phyloP scores from a whole-genome alignment of 1,140 invertebrate genomes.

The Heliconius melpomene region DNA sequence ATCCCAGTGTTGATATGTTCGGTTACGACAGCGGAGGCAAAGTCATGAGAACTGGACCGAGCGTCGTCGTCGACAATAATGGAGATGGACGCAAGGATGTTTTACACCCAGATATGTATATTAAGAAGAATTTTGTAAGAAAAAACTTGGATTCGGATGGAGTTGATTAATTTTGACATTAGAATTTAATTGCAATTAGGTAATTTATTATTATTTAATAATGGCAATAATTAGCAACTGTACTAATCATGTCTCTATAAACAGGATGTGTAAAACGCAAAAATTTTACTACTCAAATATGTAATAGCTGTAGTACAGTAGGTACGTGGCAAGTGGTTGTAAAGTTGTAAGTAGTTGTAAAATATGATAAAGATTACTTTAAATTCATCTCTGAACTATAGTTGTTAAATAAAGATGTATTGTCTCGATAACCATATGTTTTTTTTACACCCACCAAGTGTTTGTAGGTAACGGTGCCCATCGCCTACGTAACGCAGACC shows the following conservation, averaged over 20 bases:
- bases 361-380: background rate
- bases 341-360: too few species aligned
- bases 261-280: too few species aligned
- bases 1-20: constrained; percentile 57
- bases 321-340: background rate
- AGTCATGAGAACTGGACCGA: constrained; percentile 50
- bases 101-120: constrained; percentile 63
- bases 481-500: background rate
- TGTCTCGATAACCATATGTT: background rate
- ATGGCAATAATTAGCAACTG: too few species aligned
- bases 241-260: too few species aligned
- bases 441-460: background rate
- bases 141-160: constrained; percentile 52
- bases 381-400: background rate
- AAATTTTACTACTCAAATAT: too few species aligned
- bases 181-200: background rate
- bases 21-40: constrained; percentile 49
- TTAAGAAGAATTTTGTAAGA: constrained; percentile 63
- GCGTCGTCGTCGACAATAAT: constrained; percentile 47
- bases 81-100: constrained; percentile 50
- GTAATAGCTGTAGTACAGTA: background rate
- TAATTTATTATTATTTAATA: background rate
- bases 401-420: background rate
- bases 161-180: constrained; percentile 40
- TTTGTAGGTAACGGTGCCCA: too few species aligned